A percentile compares a stretch with the other conserved stretches of the same genome.
Evolutionary conservation across 2,888 invertebrate species (phyloP).

Genomic region (Petrolisthes cinctipes): DNA sequence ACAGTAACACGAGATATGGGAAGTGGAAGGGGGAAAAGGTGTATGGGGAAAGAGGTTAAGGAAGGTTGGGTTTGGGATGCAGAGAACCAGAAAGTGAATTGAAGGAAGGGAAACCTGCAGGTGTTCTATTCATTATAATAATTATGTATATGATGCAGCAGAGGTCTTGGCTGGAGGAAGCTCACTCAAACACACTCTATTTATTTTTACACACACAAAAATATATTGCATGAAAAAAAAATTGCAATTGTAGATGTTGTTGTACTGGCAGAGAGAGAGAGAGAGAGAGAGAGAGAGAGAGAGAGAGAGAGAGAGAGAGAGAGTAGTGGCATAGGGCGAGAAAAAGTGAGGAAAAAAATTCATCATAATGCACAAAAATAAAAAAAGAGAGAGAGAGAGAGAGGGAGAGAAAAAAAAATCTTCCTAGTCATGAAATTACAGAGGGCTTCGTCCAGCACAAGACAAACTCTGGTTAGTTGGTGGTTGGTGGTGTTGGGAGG

Average conservation of each 20-base stretch:
- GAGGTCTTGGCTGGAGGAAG: slow-evolving; percentile 23
- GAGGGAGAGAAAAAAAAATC: too few relatives aligned
- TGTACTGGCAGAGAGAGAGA: too few relatives aligned
- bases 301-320: too few relatives aligned
- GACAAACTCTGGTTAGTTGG: slow-evolving; percentile 1
- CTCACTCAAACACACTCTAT: too few relatives aligned
- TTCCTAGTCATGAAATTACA: background rate
- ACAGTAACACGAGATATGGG: background rate
- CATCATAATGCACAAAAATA: too few relatives aligned
- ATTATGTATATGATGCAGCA: slow-evolving; percentile 28
- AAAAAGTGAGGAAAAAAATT: background rate
- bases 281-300: too few relatives aligned
- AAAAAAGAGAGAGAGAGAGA: too few relatives aligned
- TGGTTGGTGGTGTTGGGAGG: slow-evolving; percentile 42
- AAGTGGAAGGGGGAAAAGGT: background rate
- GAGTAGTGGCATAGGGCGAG: background rate
- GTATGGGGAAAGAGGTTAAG: too few relatives aligned
- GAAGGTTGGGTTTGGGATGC: background rate
- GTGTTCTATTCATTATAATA: slow-evolving; percentile 36
- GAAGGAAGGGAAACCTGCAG: slow-evolving; percentile 28
- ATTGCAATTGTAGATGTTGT: too few relatives aligned
- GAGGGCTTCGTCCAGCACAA: slow-evolving; percentile 8
- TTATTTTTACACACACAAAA: too few relatives aligned
- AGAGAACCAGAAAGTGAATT: background rate
- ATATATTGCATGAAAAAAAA: too few relatives aligned